Evolutionary conservation across 35 echinoderm and acorn worm genomes (phyloP).

Genomic region (Nesometra sesokonis): DNA sequence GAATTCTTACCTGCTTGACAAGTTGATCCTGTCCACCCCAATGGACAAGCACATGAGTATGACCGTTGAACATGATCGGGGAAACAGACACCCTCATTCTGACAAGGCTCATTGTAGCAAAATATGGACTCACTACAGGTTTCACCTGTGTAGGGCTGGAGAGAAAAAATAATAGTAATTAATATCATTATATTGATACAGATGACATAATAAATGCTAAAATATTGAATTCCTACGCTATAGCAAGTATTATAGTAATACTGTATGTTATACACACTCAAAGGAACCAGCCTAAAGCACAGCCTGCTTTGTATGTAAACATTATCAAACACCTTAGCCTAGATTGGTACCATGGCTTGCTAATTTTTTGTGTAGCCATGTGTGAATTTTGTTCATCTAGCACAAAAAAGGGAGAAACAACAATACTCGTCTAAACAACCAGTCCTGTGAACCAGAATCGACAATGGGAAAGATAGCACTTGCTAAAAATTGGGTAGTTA

Average conservation of each 20-base stretch:
- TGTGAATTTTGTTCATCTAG: too few relatives aligned
- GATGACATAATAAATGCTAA: too few relatives aligned
- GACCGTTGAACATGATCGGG: conserved; percentile 1
- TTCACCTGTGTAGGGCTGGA: conserved; percentile 42
- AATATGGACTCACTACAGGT: conserved; percentile 31
- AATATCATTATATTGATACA: too few relatives aligned
- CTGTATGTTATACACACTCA: not conserved
- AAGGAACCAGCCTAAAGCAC: not conserved
- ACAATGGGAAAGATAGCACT: too few relatives aligned
- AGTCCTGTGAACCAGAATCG: too few relatives aligned
- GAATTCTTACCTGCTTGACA: conserved; percentile 60
- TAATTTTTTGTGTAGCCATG: too few relatives aligned
- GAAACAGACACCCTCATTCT: conserved; percentile 37
- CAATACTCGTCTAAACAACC: too few relatives aligned
- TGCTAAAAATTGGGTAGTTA: too few relatives aligned
- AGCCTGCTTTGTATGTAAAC: too few relatives aligned
- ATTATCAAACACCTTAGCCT: too few relatives aligned
- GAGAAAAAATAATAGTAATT: not conserved
- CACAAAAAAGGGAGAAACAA: too few relatives aligned
- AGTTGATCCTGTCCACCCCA: conserved; percentile 41
- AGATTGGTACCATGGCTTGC: too few relatives aligned
- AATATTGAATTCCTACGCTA: not conserved
- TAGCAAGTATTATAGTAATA: not conserved
- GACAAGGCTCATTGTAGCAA: conserved; percentile 51
- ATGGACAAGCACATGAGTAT: conserved; percentile 40